These are phyloP conservation scores for Regulus satrapa DNA, from an alignment of 2,113 vertebrate species.

Conservation along the genomic window DNA sequence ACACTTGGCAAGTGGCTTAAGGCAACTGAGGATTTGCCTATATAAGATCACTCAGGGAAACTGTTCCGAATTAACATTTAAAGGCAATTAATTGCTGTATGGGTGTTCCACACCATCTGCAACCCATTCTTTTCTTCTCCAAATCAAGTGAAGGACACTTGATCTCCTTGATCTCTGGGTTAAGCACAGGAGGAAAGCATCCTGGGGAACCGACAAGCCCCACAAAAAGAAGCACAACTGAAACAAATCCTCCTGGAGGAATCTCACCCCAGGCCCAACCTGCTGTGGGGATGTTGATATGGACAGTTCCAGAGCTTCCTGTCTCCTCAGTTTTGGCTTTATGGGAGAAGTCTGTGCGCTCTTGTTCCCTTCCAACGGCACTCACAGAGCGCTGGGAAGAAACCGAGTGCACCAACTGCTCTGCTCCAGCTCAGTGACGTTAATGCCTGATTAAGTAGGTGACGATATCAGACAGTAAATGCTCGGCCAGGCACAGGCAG, in stretches of 20 bases:
- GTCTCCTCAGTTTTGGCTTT: background rate
- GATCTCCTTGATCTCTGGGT: background rate
- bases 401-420: background rate
- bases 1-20: background rate
- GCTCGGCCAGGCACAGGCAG: background rate
- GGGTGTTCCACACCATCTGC: background rate
- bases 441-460: background rate
- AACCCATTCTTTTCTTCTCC: background rate
- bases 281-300: accelerated
- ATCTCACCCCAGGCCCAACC: background rate
- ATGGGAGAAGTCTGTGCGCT: background rate
- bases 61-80: background rate
- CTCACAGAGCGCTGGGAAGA: accelerated
- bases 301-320: background rate
- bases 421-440: background rate
- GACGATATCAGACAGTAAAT: background rate
- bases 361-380: background rate
- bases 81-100: background rate
- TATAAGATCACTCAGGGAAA: background rate
- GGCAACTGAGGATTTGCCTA: background rate
- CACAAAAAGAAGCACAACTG: background rate
- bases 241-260: background rate
- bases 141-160: background rate
- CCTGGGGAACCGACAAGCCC: background rate
- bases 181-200: background rate